phyloP scores from a whole-genome alignment of 2,797 vertebrate genomes.

The Artibeus lituratus region DNA sequence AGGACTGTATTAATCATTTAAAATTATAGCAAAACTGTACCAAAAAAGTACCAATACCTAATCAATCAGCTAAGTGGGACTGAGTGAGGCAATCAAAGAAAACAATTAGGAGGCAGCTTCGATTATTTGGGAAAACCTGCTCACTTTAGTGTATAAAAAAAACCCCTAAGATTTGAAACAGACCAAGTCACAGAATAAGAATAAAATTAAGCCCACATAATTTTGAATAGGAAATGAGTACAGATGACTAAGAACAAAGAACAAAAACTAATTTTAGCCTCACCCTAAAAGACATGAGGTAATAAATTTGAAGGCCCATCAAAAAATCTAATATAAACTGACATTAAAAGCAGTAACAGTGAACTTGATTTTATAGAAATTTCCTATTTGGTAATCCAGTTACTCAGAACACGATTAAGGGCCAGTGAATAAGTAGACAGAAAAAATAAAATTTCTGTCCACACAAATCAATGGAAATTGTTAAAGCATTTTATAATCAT shows the following conservation, averaged over 20 bases:
- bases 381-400: conserved; percentile 12
- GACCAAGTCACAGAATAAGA: conserved; percentile 54
- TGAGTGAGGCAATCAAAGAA: conserved; percentile 10
- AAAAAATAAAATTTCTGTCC: conserved; percentile 7
- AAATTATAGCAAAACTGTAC: conserved; percentile 25
- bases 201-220: conserved; percentile 68
- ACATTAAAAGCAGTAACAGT: conserved; percentile 31
- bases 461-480: conserved; percentile 18
- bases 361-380: conserved; percentile 1
- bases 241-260: conserved; percentile 72
- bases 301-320: conserved; percentile 46
- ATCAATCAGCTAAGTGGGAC: background rate
- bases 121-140: background rate
- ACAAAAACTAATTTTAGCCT: conserved; percentile 71
- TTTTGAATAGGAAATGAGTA: conserved; percentile 72
- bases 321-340: conserved; percentile 50
- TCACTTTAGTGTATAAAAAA: conserved; percentile 4
- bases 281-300: conserved; percentile 57
- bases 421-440: background rate
- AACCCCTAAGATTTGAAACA: conserved; percentile 55
- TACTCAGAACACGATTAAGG: conserved; percentile 8
- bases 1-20: background rate
- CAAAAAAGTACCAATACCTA: background rate
- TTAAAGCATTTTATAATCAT: background rate
- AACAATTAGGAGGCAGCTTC: conserved; percentile 2